phyloP scores from a whole-genome alignment of 2,113 vertebrate genomes.

The Apteryx mantelli region DNA sequence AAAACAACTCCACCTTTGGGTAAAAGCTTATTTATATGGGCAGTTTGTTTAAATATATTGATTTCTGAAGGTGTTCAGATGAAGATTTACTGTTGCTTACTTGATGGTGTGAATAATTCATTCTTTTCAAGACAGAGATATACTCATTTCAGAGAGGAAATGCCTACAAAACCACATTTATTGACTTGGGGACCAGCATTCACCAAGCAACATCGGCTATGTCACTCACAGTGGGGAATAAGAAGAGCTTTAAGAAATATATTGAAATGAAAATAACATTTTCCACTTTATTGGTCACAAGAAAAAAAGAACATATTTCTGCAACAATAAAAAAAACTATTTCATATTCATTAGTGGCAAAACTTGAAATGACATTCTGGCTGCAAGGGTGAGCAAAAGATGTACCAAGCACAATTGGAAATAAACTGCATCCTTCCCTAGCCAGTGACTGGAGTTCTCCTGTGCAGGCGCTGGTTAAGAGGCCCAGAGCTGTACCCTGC shows the following conservation, averaged over 20 bases:
- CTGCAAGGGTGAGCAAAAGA: not conserved
- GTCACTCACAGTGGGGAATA: not conserved
- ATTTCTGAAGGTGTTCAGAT: slow-evolving; percentile 46
- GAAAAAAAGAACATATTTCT: not conserved
- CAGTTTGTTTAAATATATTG: slow-evolving; percentile 20
- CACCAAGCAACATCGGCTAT: slow-evolving; percentile 10
- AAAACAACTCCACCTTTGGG: slow-evolving; percentile 27
- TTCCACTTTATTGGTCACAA: not conserved
- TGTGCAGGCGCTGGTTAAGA: not conserved
- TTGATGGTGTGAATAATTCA: slow-evolving; percentile 41
- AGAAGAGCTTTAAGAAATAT: not conserved
- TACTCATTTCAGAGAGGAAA: slow-evolving; percentile 37
- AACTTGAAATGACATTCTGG: not conserved
- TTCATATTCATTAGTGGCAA: not conserved
- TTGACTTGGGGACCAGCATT: slow-evolving; percentile 32
- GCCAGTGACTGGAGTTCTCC: not conserved
- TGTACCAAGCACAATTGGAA: not conserved
- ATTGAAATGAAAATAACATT: not conserved
- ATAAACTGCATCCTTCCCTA: not conserved
- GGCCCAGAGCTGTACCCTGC: not conserved
- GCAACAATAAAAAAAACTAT: not conserved
- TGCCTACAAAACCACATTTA: slow-evolving; percentile 55
- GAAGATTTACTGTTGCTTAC: slow-evolving; percentile 45
- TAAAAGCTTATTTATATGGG: slow-evolving; percentile 38
- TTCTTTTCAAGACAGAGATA: slow-evolving; percentile 35